Conservation (phyloP, 1,140 invertebrate species). For the Hyphantria cunea region DNA sequence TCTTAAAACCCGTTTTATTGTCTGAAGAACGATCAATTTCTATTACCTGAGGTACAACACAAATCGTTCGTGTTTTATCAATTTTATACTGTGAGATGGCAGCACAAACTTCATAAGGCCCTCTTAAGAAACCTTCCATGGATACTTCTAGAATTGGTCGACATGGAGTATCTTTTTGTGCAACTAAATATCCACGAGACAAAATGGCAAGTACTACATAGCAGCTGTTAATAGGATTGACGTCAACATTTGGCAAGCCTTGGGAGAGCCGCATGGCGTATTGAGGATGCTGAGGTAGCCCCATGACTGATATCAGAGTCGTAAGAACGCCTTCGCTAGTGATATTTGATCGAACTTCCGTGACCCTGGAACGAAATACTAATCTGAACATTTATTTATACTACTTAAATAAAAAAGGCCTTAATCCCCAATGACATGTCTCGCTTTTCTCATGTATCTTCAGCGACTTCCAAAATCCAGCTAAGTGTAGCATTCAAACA, state of each 20-base stretch:
- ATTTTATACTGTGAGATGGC: conserved; percentile 71
- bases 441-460: too few relatives aligned
- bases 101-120: conserved; percentile 78
- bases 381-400: background rate
- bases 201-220: conserved; percentile 74
- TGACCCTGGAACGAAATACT: conserved; percentile 67
- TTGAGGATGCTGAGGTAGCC: conserved; percentile 58
- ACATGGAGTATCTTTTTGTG: conserved; percentile 77
- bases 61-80: conserved; percentile 73
- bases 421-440: too few relatives aligned
- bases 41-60: conserved; percentile 80
- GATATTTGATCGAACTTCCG: conserved; percentile 77
- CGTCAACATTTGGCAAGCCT: conserved; percentile 55
- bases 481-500: too few relatives aligned
- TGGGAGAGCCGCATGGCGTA: conserved; percentile 58
- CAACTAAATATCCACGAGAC: conserved; percentile 71
- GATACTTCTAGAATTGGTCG: conserved; percentile 66
- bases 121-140: conserved; percentile 77
- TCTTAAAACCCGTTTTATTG: conserved; percentile 74
- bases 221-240: conserved; percentile 65
- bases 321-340: conserved; percentile 72
- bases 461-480: too few relatives aligned
- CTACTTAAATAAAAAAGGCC: too few relatives aligned
- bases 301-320: conserved; percentile 73
- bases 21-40: conserved; percentile 62